Conservation (phyloP, 2,797 vertebrate species). For the Acanthurus lineatus region DNA sequence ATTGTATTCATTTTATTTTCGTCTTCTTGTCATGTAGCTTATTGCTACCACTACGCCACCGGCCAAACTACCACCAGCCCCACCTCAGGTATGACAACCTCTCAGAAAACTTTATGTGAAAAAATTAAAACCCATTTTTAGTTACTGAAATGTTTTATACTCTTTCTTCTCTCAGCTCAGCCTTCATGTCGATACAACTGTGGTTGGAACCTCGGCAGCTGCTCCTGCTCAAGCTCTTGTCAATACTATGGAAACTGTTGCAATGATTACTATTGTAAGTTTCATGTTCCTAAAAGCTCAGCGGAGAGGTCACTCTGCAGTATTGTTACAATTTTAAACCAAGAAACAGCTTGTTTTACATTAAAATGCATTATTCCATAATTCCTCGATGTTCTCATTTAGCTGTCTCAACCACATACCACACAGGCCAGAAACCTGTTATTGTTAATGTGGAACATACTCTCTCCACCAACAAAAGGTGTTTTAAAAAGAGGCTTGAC, state of each 20-base stretch:
- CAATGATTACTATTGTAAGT: conserved; percentile 35
- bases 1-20: not conserved
- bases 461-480: too few species aligned
- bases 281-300: too few species aligned
- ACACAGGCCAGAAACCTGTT: not conserved
- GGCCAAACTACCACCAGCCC: fast-evolving
- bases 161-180: conserved; percentile 31
- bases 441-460: not conserved
- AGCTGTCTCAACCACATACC: too few species aligned
- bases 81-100: conserved; percentile 29
- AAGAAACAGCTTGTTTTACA: too few species aligned
- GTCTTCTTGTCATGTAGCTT: conserved; percentile 11
- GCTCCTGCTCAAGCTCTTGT: conserved; percentile 75
- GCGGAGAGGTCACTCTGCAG: too few species aligned
- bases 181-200: conserved; percentile 64
- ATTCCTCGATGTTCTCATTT: not conserved
- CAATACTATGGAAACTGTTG: conserved; percentile 72
- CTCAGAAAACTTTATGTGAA: not conserved
- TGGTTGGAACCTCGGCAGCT: conserved; percentile 51
- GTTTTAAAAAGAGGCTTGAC: too few species aligned
- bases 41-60: conserved; percentile 39
- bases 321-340: not conserved
- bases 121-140: not conserved
- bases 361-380: too few species aligned
- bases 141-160: not conserved